Percentiles rank a stretch among this genome's conserved stretches.
Conservation (phyloP, 92 coral and sea anemone genomes). For the Zoanthus solanderi region DNA sequence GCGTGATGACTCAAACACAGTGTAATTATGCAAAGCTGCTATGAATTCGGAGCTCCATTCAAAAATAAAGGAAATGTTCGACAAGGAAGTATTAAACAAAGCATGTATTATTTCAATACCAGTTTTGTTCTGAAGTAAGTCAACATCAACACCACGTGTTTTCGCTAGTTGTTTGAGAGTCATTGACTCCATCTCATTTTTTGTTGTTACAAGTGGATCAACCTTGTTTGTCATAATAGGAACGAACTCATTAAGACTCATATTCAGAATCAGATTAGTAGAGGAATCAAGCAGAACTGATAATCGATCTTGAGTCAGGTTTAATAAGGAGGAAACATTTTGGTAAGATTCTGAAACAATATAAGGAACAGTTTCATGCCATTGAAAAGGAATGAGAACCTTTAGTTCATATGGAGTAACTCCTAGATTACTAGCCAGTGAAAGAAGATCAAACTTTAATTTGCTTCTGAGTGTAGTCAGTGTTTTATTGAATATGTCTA, state of each 20-base stretch:
- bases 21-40: conserved; percentile 58
- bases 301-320: conserved; percentile 55
- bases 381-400: conserved; percentile 67
- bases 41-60: conserved; percentile 64
- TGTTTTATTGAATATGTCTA: conserved; percentile 68
- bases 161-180: conserved; percentile 37
- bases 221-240: conserved; percentile 8
- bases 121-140: conserved; percentile 49
- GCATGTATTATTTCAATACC: conserved; percentile 50
- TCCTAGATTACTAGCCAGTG: conserved; percentile 57
- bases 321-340: conserved; percentile 54
- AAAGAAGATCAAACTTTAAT: conserved; percentile 50
- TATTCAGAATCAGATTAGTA: conserved; percentile 38
- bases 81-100: conserved; percentile 46
- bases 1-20: conserved; percentile 44
- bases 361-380: conserved; percentile 63
- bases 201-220: conserved; percentile 36
- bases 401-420: conserved; percentile 55
- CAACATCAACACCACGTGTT: conserved; percentile 41
- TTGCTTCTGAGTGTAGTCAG: conserved; percentile 45
- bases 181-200: conserved; percentile 25
- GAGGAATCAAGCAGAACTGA: conserved; percentile 57
- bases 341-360: conserved; percentile 64
- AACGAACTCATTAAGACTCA: conserved; percentile 57
- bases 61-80: conserved; percentile 66